Conservation (phyloP, 2,113 vertebrate genomes). For the Saguinus imperator region DNA sequence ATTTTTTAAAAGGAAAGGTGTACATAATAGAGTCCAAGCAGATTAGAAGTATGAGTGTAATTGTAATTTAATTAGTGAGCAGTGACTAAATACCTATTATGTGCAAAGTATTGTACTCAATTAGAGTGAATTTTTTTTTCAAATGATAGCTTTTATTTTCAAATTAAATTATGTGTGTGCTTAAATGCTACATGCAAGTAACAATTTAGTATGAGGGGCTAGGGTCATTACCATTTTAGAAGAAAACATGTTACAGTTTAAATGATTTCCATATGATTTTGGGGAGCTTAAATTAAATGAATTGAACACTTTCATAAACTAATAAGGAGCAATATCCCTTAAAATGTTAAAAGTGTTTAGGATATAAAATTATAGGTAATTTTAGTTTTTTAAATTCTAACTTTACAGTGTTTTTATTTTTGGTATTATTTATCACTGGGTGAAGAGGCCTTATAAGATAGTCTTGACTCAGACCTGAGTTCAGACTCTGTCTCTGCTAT, state of each 20-base stretch:
- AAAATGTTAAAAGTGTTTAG: neutral
- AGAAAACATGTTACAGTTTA: constrained; percentile 26
- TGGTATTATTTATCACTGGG: neutral
- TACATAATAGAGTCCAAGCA: neutral
- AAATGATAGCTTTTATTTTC: neutral
- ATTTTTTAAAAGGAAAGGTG: neutral
- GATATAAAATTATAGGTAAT: neutral
- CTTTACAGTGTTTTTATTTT: neutral
- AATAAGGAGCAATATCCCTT: neutral
- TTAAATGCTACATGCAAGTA: constrained; percentile 11
- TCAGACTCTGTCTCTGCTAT: neutral
- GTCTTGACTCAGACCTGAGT: neutral
- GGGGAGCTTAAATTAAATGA: constrained; percentile 31
- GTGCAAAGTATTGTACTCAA: constrained; percentile 22
- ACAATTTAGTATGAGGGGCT: neutral
- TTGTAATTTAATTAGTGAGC: constrained; percentile 6
- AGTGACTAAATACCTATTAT: neutral
- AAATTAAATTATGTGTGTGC: neutral
- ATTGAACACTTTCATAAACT: neutral
- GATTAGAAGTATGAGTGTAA: neutral
- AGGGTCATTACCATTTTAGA: neutral
- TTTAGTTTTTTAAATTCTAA: constrained; percentile 32
- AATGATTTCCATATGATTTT: constrained; percentile 4
- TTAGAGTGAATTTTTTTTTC: constrained; percentile 5
- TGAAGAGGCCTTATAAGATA: neutral